Evolutionary conservation across 2,888 invertebrate genomes (phyloP).

Genomic region (Platerodrilus igneus): DNA sequence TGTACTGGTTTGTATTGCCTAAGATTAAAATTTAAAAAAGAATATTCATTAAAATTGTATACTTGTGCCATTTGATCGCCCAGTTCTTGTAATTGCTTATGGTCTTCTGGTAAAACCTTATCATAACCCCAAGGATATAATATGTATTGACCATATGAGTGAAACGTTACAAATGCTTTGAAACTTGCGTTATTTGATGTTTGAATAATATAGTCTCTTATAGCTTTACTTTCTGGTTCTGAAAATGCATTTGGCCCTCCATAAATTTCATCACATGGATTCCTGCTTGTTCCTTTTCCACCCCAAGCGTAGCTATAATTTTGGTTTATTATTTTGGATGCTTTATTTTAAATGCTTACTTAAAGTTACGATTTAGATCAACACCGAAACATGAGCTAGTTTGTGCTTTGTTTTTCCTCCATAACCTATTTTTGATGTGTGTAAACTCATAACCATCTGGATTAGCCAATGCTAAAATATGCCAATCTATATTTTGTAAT

Average conservation of each 20-base stretch:
- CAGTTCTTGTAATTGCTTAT: conserved; percentile 64
- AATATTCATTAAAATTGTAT: conserved; percentile 28
- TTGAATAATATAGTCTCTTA: conserved; percentile 51
- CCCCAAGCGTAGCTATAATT: conserved; percentile 70
- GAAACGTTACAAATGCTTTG: conserved; percentile 72
- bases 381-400: conserved; percentile 66
- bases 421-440: conserved; percentile 73
- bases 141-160: conserved; percentile 82
- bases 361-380: conserved; percentile 84
- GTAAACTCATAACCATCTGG: conserved; percentile 88
- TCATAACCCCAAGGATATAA: conserved; percentile 86
- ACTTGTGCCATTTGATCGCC: conserved; percentile 66
- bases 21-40: not conserved
- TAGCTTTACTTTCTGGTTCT: conserved; percentile 77
- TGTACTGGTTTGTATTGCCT: conserved; percentile 33
- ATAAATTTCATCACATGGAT: conserved; percentile 78
- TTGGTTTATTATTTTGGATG: conserved; percentile 24
- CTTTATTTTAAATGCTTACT: conserved; percentile 47
- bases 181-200: conserved; percentile 50
- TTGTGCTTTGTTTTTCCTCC: conserved; percentile 71
- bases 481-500: conserved; percentile 80
- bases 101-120: conserved; percentile 63
- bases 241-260: conserved; percentile 77
- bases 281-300: conserved; percentile 75
- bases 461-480: conserved; percentile 69